Percentiles rank a stretch among this genome's conserved stretches.
Evolutionary conservation across 2,797 vertebrate genomes (phyloP).

Genomic region (Harpagifer antarcticus): DNA sequence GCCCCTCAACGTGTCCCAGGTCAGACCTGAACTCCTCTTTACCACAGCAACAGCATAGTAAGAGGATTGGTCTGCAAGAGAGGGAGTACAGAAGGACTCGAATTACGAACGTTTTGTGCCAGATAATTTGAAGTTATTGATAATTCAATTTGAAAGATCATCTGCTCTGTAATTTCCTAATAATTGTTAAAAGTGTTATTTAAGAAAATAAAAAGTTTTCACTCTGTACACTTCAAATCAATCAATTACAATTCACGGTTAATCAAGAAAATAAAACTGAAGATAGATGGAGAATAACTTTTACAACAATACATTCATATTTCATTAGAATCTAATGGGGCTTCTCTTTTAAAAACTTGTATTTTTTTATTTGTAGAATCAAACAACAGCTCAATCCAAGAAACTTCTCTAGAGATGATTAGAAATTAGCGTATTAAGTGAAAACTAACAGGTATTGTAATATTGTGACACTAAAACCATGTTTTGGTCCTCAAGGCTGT

Average conservation of each 20-base stretch:
- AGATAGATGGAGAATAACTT: not conserved
- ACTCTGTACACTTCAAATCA: not conserved
- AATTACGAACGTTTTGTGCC: not conserved
- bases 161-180: not conserved
- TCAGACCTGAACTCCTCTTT: conserved; percentile 69
- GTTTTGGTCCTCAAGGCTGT: not conserved
- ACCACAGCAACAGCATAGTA: conserved; percentile 85
- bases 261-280: not conserved
- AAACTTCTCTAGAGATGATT: not conserved
- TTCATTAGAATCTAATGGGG: not conserved
- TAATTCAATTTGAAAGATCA: not conserved
- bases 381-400: not conserved
- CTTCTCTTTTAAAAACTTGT: not conserved
- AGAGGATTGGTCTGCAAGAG: conserved; percentile 52
- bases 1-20: conserved; percentile 80
- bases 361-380: not conserved
- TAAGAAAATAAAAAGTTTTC: not conserved
- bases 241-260: not conserved
- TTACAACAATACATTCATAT: not conserved
- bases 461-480: not conserved
- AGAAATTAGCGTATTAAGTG: not conserved
- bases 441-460: not conserved
- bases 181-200: not conserved
- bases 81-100: not conserved
- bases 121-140: not conserved